Evolutionary conservation across 1,140 invertebrate species (phyloP), one percentile per base, ranked within the genome.

Genomic region (Hetaerina americana): DNA sequence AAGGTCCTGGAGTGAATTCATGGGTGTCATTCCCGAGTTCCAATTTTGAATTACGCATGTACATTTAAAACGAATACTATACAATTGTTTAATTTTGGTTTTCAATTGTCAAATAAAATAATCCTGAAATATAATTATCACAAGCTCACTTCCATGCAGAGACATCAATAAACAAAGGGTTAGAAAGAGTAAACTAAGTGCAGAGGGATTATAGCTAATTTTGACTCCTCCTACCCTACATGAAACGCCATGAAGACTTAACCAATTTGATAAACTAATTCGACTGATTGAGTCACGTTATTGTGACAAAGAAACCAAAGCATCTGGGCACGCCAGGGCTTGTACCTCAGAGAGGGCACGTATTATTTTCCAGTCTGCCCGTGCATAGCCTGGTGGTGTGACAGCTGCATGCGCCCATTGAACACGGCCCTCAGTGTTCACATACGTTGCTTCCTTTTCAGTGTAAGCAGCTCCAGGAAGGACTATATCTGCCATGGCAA

Each of bases 341-440:
- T 69, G 77, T 79, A 90, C 90, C 83, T 94, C 91, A 24, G 90
- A 90, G n/a, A 94, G 79, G 66, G 92, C 92, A 79, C 94, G 82
- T 75, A 99, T 90, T 73, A 99, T 97, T 85, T 99, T 99, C 97
- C 97, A 99, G 84, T 99, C 97, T 76, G 95, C 93, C 72, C 96
- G 86, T 0, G 95, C 96, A 81, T 92, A 85, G 73, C 96, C 96
- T 18, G 97, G 97, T 57, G 97, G 93, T 27, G 92, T 89, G 18
- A 99, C 89, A 18, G 96, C 97, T 2, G 88, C 84, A 57, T 90
- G 83, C 1, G 95, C 96, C 84, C 96, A 90, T 83, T 99, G 97
- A 22, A 95, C 87, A 71, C 97, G 85, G 10, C 97, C 97, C 85
- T 99, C 97, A 0, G 93, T 98, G 81, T 99, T 99, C 0, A 98